phyloP scores from a whole-genome alignment of 2,113 vertebrate genomes.

The Rattus rattus region DNA sequence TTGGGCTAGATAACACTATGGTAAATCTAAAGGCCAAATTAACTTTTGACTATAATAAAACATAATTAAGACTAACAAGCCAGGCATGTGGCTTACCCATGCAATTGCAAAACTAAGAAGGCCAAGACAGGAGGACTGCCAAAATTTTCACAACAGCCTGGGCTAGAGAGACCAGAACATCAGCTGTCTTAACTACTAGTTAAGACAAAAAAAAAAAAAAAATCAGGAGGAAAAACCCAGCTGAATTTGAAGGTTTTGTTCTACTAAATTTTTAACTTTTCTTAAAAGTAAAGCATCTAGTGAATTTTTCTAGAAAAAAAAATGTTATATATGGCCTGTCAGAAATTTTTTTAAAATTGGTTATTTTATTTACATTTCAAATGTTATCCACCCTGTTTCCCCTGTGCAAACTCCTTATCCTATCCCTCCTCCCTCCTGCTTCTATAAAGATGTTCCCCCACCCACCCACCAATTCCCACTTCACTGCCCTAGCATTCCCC shows the following conservation, averaged over 20 bases:
- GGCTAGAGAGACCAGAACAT: background rate
- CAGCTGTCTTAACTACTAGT: background rate
- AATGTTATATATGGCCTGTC: background rate
- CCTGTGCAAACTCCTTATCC: too few relatives aligned
- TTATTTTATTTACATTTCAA: too few relatives aligned
- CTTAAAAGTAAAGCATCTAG: background rate
- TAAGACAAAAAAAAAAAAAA: background rate
- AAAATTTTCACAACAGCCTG: background rate
- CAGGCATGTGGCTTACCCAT: background rate
- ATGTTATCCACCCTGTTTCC: too few relatives aligned
- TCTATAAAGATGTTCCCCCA: too few relatives aligned
- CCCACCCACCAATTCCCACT: too few relatives aligned
- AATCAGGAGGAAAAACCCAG: background rate
- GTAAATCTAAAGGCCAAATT: background rate
- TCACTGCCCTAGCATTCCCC: too few relatives aligned
- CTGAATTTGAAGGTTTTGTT: background rate
- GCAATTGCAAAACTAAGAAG: background rate
- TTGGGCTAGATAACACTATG: background rate
- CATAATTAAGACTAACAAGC: background rate
- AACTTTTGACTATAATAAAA: conserved; percentile 5
- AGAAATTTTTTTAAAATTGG: background rate
- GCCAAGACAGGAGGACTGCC: background rate
- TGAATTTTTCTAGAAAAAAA: background rate
- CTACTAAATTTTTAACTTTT: background rate
- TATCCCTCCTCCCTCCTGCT: too few relatives aligned